A percentile compares a stretch with the other conserved stretches of the same genome.
phyloP scores from a whole-genome alignment of 1,140 invertebrate species.

The Samia ricini region DNA sequence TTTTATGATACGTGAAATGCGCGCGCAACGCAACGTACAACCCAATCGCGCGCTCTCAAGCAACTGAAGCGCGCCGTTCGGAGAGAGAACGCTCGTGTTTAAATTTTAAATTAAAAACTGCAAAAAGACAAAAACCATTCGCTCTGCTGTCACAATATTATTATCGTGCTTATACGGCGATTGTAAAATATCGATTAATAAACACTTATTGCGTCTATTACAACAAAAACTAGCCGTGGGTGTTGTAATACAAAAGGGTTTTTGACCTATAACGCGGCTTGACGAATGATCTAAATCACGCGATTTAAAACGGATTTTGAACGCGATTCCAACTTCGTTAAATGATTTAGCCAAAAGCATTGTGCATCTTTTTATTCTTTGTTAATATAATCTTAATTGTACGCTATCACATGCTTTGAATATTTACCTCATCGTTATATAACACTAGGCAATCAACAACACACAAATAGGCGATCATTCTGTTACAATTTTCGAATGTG shows the following conservation, averaged over 20 bases:
- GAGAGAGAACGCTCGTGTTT: neutral
- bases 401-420: too few species aligned
- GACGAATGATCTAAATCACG: neutral
- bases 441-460: too few species aligned
- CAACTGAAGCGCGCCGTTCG: slow-evolving; percentile 12
- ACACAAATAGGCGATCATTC: too few species aligned
- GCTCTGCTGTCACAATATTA: neutral
- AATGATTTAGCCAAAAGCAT: too few species aligned
- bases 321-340: neutral
- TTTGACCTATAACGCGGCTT: neutral
- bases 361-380: too few species aligned
- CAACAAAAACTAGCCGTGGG: neutral
- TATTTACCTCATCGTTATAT: too few species aligned
- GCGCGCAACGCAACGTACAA: slow-evolving; percentile 18
- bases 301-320: neutral
- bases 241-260: neutral
- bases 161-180: neutral
- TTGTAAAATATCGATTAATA: slow-evolving; percentile 1
- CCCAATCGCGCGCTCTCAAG: slow-evolving; percentile 19
- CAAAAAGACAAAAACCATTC: neutral
- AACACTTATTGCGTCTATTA: neutral
- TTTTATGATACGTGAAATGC: neutral
- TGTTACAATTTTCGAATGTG: too few species aligned
- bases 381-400: too few species aligned
- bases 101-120: neutral